Base-by-base conservation (phyloP, 2,797 vertebrate species). In the Crenuchus spilurus region DNA sequence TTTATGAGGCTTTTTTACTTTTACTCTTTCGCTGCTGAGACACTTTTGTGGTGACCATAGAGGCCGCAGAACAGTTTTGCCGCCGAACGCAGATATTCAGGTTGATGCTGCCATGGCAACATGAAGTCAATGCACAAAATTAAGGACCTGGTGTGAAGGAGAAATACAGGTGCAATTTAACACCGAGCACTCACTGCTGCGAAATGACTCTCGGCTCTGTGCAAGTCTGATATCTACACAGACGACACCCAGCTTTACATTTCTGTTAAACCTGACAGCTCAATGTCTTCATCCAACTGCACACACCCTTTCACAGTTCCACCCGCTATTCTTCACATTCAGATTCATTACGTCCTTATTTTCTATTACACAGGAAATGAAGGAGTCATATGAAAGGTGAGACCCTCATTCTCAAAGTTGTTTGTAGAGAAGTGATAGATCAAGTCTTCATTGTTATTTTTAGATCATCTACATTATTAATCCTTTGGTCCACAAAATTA, bases 31-130 rank as follows among this genome's bases (percentile, higher is more conserved):
- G 42, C 51, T 30, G 39, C 48, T 1, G 41, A 70, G 55, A 24
- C 55, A 60, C 52, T 46, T 78, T 68, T 41, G 1, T 58, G 28
- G 72, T 65, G 26, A 48, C 20, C 54, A 69, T 11, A 49, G 54
- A 71, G 37, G 28, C 55, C 64, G 35, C 44, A 24, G 31, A 75
- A 67, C 18, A 4, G 35, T 70, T 62, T 42, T 30, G 44, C 31
- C 28, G 26, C 6, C 20, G 11, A 18, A 65, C 44, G 65, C 13
- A 71, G 54, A 64, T 31, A 54, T 73, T 74, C 73, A 37, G 49
- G 58, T 72, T 55, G 61, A 71, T 49, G 73, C 64, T 83, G 77
- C 81, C 78, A 83, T 84, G 80, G 78, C 73, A 85, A 85, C 82
- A 18, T 67, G 62, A 79, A 77, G 54, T 63, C 57, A 66, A 81